A percentile compares a stretch with the other conserved stretches of the same genome.
These are phyloP conservation scores for Toxotes jaculatrix DNA, from an alignment of 2,113 vertebrate genomes.

Conservation along the genomic window DNA sequence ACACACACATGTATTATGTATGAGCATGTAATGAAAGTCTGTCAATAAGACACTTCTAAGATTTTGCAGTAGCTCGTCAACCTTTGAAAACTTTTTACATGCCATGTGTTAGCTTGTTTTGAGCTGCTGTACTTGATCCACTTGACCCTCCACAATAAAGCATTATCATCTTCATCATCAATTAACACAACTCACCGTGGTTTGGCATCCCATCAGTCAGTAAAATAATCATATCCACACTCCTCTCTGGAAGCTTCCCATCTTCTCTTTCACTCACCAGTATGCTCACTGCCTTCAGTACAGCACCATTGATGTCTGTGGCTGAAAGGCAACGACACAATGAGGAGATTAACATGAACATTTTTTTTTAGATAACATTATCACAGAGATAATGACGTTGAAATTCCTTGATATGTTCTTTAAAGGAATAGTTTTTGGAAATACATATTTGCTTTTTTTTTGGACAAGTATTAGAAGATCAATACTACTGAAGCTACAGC, in stretches of 20 bases:
- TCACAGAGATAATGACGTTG: neutral
- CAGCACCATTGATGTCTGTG: constrained; percentile 78
- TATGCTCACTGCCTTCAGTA: constrained; percentile 72
- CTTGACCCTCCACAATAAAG: neutral
- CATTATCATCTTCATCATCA: neutral
- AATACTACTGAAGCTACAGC: too few relatives aligned
- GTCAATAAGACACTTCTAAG: neutral
- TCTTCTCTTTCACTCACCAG: constrained; percentile 56
- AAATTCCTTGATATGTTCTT: neutral
- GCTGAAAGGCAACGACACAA: constrained; percentile 49
- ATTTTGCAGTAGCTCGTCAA: neutral
- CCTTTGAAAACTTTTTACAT: neutral
- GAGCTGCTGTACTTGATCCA: neutral
- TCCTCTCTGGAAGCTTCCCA: constrained; percentile 69
- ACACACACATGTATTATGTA: neutral
- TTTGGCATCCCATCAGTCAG: constrained; percentile 84
- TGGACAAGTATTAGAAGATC: neutral
- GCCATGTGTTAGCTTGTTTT: neutral
- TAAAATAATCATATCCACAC: constrained; percentile 81
- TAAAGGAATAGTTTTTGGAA: neutral
- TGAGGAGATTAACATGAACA: too few relatives aligned
- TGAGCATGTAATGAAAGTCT: neutral
- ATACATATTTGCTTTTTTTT: too few relatives aligned
- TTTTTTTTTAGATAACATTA: too few relatives aligned
- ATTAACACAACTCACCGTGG: constrained; percentile 16